Evolutionary conservation across 1,140 invertebrate species (phyloP).

Genomic region (Uloborus diversus): DNA sequence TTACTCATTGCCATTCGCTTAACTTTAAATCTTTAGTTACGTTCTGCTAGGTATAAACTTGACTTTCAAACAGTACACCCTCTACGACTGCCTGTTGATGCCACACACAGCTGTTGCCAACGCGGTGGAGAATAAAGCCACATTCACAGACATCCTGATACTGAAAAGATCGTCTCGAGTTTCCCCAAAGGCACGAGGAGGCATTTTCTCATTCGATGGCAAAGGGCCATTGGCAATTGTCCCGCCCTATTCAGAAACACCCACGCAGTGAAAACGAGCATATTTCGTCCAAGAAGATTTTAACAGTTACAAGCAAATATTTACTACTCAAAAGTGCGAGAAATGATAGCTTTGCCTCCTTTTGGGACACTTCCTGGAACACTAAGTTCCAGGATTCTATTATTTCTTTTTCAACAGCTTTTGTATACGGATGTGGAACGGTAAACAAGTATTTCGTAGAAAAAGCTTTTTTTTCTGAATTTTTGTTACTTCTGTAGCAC

Average conservation of each 20-base stretch:
- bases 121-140: not conserved
- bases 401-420: not conserved
- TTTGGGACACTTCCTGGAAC: not conserved
- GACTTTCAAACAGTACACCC: not conserved
- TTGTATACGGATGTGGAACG: not conserved
- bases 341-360: constrained; percentile 1
- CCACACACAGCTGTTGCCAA: constrained; percentile 12
- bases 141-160: constrained; percentile 6
- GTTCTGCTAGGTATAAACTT: constrained; percentile 6
- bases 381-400: not conserved
- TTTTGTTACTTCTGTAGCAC: not conserved
- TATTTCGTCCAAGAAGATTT: not conserved
- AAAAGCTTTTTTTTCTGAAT: not conserved
- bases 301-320: constrained; percentile 23
- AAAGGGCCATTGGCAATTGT: constrained; percentile 28
- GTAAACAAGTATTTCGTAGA: not conserved
- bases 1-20: not conserved
- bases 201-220: constrained; percentile 32
- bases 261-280: constrained; percentile 26
- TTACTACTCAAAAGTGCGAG: constrained; percentile 4
- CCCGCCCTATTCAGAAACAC: constrained; percentile 21
- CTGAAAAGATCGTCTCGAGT: constrained; percentile 13
- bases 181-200: constrained; percentile 17
- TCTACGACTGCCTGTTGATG: not conserved
- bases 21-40: too few species aligned